A percentile compares a stretch with the other conserved stretches of the same genome.
phyloP scores from a whole-genome alignment of 1,140 invertebrate genomes.

The Tetramorium simillimum region DNA sequence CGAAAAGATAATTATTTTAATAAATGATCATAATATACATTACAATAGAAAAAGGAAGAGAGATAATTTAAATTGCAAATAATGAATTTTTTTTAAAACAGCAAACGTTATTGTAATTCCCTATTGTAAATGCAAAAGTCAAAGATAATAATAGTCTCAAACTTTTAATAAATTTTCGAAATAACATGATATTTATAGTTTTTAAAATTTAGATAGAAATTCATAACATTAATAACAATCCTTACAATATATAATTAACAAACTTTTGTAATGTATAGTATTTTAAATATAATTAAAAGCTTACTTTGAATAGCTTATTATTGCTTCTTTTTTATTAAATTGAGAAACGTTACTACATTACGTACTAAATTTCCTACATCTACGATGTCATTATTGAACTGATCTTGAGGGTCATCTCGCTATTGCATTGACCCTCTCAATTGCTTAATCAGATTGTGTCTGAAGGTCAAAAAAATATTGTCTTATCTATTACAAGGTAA shows the following conservation, averaged over 20 bases:
- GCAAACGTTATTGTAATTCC: neutral
- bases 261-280: neutral
- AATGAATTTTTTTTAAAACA: neutral
- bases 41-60: neutral
- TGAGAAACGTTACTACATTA: neutral
- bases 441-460: slow-evolving; percentile 52
- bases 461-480: slow-evolving; percentile 50
- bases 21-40: neutral
- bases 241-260: neutral
- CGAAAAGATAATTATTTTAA: neutral
- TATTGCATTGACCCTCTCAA: slow-evolving; percentile 43
- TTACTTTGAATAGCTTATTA: neutral
- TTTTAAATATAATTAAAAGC: neutral
- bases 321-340: neutral
- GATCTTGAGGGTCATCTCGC: slow-evolving; percentile 41
- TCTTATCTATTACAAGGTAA: slow-evolving; percentile 17
- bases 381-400: slow-evolving; percentile 48
- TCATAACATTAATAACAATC: neutral
- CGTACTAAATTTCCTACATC: neutral
- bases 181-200: neutral
- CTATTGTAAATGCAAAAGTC: neutral
- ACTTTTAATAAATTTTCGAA: neutral
- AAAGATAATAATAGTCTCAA: neutral
- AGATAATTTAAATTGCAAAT: neutral
- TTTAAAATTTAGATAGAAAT: neutral